These are phyloP conservation scores for Mythimna pallens DNA, from an alignment of 2,888 invertebrate species.

Conservation along the genomic window DNA sequence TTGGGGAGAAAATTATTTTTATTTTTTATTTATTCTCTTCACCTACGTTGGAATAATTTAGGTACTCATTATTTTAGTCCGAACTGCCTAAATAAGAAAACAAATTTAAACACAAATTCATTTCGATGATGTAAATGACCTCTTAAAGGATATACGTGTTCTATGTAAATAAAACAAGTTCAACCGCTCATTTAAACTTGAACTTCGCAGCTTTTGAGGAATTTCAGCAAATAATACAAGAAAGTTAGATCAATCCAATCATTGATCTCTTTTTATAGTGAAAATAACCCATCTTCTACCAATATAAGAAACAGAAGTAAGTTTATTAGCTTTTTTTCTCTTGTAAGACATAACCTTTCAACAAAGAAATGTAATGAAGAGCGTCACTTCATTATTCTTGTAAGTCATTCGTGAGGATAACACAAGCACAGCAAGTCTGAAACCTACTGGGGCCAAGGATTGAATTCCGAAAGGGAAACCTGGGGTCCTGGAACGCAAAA, in stretches of 20 bases:
- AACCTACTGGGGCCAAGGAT: too few species aligned
- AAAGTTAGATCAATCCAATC: too few species aligned
- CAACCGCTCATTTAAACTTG: neutral
- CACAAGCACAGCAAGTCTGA: too few species aligned
- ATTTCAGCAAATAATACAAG: too few species aligned
- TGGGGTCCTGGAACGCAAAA: too few species aligned
- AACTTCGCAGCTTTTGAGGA: constrained; percentile 1
- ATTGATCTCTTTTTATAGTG: neutral
- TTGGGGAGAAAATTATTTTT: neutral
- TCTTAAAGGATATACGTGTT: neutral
- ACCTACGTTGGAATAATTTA: neutral
- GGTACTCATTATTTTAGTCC: neutral
- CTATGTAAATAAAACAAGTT: neutral
- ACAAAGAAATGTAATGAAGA: neutral
- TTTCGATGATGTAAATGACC: neutral
- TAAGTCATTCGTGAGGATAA: neutral
- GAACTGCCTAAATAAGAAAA: constrained; percentile 1
- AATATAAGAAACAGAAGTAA: neutral
- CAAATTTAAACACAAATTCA: neutral
- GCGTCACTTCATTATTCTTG: neutral
- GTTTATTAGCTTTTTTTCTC: neutral
- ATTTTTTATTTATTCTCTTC: neutral
- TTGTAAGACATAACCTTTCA: neutral
- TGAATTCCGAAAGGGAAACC: too few species aligned
- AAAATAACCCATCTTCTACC: neutral